Evolutionary conservation across 2,888 invertebrate species (phyloP), one percentile per base, ranked within the genome.

Genomic region (Poecilus cupreus): DNA sequence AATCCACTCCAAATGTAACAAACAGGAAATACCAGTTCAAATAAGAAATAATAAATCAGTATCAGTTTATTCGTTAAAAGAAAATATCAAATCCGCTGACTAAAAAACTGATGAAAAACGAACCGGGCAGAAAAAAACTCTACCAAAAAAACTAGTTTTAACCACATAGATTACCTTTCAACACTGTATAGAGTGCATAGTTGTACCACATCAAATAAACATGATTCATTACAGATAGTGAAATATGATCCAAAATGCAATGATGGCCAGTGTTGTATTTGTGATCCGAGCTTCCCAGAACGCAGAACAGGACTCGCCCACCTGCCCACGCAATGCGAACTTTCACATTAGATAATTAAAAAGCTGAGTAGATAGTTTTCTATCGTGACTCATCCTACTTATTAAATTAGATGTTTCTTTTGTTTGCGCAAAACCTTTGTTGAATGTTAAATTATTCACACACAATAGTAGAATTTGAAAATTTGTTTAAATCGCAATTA

Each of bases 311-410:
- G 37, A 68, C 64, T 68, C 64, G 64, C 64, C 64, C 64, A 68
- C 37, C 0, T 51, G 51, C 51, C 51, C 51, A 37, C 64, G 37
- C 64, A 68, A 18, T 13, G 18, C 20, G 6, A 51, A 51, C 20
- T 32, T 68, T 68, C 64, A 68, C 64, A 68, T 68, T 68, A 68
- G 64, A 68, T 68, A 68, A 68, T 68, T 37, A 68, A 68, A 39
- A 37, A 68, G 64, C 26, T 60, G 24, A 60, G 26, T 26, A 11
- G 8, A 60, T 13, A 18, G n/a, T n/a, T 60, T 32, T 51, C 3
- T 16, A 60, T 13, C 39, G 64, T 68, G 60, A 60, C 26, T 60
- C 64, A 68, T 18, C 16, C 2, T 16, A 2, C 6, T 68, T 32
- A 68, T 68, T 68, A 37, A 37, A 32, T 37, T 68, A 37, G 37